phyloP scores from a whole-genome alignment of 2,113 vertebrate species.

The Mystacornis crossleyi region DNA sequence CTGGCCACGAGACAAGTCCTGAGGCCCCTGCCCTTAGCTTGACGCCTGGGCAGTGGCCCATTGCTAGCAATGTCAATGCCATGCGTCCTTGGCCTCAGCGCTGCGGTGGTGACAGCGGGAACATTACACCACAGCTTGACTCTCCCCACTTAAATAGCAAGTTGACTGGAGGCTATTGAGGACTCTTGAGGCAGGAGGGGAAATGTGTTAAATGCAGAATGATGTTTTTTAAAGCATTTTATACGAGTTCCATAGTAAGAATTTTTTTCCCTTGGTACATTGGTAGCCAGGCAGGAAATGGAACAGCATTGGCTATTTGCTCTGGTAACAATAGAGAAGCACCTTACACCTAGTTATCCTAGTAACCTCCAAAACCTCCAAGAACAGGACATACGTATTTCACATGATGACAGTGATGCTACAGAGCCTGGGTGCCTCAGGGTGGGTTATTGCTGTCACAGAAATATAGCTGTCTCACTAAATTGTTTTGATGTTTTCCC shows the following conservation, averaged over 20 bases:
- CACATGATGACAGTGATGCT: background rate
- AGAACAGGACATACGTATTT: background rate
- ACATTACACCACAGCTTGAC: background rate
- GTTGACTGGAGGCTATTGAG: background rate
- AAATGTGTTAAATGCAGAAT: background rate
- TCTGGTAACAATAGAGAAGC: background rate
- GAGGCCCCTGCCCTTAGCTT: background rate
- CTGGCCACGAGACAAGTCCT: background rate
- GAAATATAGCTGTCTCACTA: background rate
- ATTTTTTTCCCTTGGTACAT: background rate
- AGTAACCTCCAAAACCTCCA: background rate
- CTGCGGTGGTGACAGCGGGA: background rate
- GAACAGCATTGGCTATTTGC: background rate
- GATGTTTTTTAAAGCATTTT: background rate
- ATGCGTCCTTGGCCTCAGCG: fast-evolving
- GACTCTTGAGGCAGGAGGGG: background rate
- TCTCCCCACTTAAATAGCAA: background rate
- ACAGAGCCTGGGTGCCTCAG: background rate
- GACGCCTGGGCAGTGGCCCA: background rate
- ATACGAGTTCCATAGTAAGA: background rate
- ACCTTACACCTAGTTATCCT: background rate
- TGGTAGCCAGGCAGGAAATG: background rate
- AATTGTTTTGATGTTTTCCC: background rate
- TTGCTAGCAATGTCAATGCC: background rate
- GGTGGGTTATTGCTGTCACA: background rate